These are phyloP conservation scores for Montipora foliosa DNA, from an alignment of 64 coral and sea anemone species.

Conservation along the genomic window DNA sequence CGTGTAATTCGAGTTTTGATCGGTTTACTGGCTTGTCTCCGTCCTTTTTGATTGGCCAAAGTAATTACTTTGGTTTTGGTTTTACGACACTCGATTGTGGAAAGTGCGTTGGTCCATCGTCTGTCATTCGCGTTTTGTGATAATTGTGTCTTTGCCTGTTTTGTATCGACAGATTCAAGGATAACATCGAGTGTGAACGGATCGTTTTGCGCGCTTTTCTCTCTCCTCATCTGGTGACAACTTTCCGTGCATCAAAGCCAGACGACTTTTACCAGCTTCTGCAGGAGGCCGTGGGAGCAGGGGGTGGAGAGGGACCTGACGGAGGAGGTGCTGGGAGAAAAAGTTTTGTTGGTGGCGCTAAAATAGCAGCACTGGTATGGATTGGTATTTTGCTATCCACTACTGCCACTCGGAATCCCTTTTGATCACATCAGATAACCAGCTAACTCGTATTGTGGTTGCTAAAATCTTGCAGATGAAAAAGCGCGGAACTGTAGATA, in stretches of 20 bases:
- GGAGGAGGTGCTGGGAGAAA: conserved; percentile 53
- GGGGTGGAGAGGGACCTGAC: conserved; percentile 70
- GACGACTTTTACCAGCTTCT: conserved; percentile 80
- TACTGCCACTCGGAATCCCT: background rate
- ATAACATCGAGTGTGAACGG: conserved; percentile 90
- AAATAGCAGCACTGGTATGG: conserved; percentile 37
- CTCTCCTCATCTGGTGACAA: conserved; percentile 62
- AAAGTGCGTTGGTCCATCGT: no score
- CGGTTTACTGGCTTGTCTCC: no score
- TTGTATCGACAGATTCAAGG: conserved; percentile 78
- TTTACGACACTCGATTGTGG: no score
- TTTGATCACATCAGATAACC: background rate
- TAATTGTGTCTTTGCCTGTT: background rate
- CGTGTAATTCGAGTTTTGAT: no score
- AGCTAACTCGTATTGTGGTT: background rate
- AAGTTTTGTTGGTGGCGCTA: background rate
- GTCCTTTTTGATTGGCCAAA: no score
- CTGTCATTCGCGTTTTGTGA: background rate
- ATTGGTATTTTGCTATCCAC: background rate
- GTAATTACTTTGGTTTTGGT: no score
- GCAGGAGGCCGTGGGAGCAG: conserved; percentile 51
- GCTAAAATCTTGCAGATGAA: background rate
- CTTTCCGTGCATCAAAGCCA: conserved; percentile 84
- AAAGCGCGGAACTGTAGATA: conserved; percentile 65
- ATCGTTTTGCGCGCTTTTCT: conserved; percentile 87